Evolutionary conservation across 2,113 vertebrate genomes (phyloP).

Genomic region (Myiagra hebetior): DNA sequence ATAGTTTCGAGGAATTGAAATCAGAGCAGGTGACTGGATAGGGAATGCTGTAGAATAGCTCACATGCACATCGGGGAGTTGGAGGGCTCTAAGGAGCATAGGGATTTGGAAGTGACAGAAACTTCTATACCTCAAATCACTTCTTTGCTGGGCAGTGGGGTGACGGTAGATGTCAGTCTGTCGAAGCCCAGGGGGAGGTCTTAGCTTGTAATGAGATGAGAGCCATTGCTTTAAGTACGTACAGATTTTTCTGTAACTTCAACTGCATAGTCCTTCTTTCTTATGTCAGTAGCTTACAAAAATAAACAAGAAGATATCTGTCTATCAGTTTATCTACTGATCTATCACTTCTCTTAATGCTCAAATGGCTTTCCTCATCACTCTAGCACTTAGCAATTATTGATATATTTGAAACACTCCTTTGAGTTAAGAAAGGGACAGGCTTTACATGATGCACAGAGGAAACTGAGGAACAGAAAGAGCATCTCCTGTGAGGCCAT

Average conservation of each 20-base stretch:
- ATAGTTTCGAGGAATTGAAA: slow-evolving; percentile 25
- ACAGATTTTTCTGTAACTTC: slow-evolving; percentile 53
- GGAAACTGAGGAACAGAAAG: neutral
- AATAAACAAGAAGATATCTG: slow-evolving; percentile 36
- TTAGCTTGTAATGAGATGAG: slow-evolving; percentile 66
- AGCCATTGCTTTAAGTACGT: slow-evolving; percentile 63
- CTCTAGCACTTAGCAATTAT: neutral
- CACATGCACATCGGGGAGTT: slow-evolving; percentile 40
- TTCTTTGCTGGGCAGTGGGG: slow-evolving; percentile 66
- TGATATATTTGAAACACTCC: neutral
- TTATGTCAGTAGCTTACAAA: slow-evolving; percentile 33
- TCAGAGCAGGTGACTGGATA: slow-evolving; percentile 37
- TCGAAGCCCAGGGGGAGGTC: slow-evolving; percentile 64
- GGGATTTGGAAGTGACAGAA: slow-evolving; percentile 63
- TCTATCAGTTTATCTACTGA: neutral
- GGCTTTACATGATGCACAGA: neutral
- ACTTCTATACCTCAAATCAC: slow-evolving; percentile 67
- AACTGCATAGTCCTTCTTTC: slow-evolving; percentile 44
- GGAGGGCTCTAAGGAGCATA: slow-evolving; percentile 36
- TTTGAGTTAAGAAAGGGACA: neutral
- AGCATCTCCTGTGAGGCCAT: neutral
- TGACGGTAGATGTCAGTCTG: slow-evolving; percentile 65
- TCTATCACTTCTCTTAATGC: neutral
- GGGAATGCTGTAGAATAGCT: slow-evolving; percentile 33
- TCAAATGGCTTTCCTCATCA: neutral